Evolutionary conservation across 2,888 invertebrate genomes (phyloP).

Genomic region (Aspidiotus rigidus): DNA sequence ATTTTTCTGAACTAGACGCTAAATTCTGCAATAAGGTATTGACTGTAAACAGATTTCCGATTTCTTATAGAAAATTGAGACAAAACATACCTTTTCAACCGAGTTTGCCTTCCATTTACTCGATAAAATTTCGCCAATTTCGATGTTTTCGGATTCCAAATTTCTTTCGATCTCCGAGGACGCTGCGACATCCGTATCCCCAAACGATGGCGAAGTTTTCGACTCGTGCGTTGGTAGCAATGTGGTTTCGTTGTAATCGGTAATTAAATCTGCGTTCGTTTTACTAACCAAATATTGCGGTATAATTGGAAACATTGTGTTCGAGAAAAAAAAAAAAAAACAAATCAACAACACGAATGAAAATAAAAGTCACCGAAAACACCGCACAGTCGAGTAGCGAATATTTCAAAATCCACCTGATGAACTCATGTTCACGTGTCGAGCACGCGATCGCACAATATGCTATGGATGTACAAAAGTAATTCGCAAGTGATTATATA

Average conservation of each 20-base stretch:
- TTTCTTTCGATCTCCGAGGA: slow-evolving; percentile 9
- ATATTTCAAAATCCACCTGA: background rate
- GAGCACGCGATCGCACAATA: background rate
- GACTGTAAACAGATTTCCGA: no score
- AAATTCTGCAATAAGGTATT: no score
- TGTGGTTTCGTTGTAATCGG: background rate
- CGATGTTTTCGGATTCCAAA: slow-evolving; percentile 13
- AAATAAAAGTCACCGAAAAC: no score
- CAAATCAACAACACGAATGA: background rate
- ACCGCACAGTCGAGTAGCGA: background rate
- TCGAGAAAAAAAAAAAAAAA: background rate
- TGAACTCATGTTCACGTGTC: background rate
- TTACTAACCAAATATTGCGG: slow-evolving; percentile 31
- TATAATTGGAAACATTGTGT: slow-evolving; percentile 37
- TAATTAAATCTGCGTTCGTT: background rate
- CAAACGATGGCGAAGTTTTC: background rate
- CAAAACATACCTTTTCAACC: slow-evolving; percentile 1
- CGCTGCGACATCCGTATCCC: background rate
- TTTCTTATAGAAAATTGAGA: no score
- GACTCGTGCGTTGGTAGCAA: background rate
- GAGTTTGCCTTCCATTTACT: background rate
- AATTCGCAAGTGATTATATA: slow-evolving; percentile 31
- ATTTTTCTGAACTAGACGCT: no score
- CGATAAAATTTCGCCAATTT: slow-evolving; percentile 1
- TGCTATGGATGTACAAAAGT: slow-evolving; percentile 23